A percentile compares a stretch with the other conserved stretches of the same genome.
Evolutionary conservation across 2,113 vertebrate genomes (phyloP).

Genomic region (Motacilla tschutschensis): DNA sequence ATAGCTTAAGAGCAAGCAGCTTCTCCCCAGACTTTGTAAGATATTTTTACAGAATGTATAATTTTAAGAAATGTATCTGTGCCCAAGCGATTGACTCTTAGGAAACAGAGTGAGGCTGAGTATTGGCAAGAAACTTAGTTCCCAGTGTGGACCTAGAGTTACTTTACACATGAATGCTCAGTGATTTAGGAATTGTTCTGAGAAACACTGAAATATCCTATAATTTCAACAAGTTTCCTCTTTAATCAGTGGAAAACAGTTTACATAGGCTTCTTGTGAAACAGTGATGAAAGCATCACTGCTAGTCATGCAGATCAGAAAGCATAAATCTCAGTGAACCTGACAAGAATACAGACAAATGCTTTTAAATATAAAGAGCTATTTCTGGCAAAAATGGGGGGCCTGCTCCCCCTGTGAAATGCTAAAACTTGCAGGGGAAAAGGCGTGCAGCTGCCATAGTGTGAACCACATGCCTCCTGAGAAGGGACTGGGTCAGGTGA

Average conservation of each 20-base stretch:
- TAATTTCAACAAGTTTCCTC: not conserved
- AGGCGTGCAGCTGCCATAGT: not conserved
- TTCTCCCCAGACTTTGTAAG: not conserved
- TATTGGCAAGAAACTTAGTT: not conserved
- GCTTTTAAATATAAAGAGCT: not conserved
- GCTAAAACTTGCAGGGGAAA: not conserved
- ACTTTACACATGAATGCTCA: not conserved
- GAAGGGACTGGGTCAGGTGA: not conserved
- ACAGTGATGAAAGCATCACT: not conserved
- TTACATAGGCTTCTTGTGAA: not conserved
- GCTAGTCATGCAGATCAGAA: not conserved
- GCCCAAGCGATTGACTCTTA: not conserved
- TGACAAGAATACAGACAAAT: not conserved
- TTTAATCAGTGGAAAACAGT: not conserved
- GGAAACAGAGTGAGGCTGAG: not conserved
- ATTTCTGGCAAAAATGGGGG: not conserved
- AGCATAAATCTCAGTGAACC: not conserved
- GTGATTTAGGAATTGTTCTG: constrained; percentile 9
- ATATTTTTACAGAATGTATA: not conserved
- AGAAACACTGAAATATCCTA: not conserved
- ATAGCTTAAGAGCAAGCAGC: constrained; percentile 13
- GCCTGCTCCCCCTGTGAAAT: not conserved
- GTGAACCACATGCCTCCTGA: not conserved
- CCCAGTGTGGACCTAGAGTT: not conserved
- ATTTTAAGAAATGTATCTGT: not conserved